A percentile compares a stretch with the other conserved stretches of the same genome.
Evolutionary conservation across 2,888 invertebrate genomes (phyloP).

Genomic region (Stictocephala bisonia): DNA sequence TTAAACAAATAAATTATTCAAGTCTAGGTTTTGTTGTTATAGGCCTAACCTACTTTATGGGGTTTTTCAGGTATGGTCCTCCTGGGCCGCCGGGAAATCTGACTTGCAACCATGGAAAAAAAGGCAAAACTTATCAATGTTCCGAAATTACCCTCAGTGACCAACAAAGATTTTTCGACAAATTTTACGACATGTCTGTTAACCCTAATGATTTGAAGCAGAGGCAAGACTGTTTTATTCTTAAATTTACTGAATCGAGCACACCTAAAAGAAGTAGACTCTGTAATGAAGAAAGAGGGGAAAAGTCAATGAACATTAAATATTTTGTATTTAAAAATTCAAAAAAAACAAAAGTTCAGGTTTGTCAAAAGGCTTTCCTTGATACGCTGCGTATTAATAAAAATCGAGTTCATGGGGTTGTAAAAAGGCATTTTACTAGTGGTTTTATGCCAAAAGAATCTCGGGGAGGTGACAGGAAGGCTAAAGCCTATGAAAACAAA

Average conservation of each 20-base stretch:
- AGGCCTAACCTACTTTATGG: too few species aligned
- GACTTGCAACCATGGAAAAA: not conserved
- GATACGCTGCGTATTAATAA: not conserved
- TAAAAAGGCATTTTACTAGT: not conserved
- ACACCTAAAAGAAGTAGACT: too few species aligned
- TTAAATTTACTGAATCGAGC: too few species aligned
- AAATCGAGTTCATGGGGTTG: not conserved
- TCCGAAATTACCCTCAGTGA: not conserved
- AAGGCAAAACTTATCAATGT: not conserved
- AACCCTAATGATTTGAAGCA: too few species aligned
- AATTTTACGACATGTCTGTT: too few species aligned
- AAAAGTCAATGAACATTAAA: too few species aligned
- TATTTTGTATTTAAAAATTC: too few species aligned
- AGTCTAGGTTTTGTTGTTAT: too few species aligned
- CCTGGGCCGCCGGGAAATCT: not conserved
- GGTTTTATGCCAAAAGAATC: not conserved
- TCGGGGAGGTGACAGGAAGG: conserved; percentile 9
- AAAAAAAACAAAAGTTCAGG: not conserved
- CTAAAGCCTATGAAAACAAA: not conserved
- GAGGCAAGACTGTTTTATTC: too few species aligned
- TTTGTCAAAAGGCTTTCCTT: conserved; percentile 18
- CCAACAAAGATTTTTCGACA: too few species aligned
- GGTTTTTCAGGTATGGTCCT: not conserved
- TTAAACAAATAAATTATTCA: too few species aligned
- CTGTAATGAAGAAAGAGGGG: too few species aligned